Evolutionary conservation across 2,113 vertebrate species (phyloP).

Genomic region (Tautogolabrus adspersus): DNA sequence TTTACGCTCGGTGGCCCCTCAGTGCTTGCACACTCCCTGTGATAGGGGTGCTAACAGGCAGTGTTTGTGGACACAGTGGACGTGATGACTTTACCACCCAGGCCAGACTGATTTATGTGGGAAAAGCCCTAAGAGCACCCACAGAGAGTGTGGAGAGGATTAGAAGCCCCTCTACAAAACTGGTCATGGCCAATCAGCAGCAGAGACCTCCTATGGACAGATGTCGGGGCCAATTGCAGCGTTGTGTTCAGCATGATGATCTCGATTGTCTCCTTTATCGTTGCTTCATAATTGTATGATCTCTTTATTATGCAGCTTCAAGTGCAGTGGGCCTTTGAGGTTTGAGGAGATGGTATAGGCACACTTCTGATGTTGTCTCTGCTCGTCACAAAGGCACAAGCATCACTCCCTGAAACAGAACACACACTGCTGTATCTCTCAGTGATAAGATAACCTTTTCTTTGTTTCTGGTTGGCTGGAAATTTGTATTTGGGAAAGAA

Average conservation of each 20-base stretch:
- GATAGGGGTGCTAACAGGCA: conserved; percentile 75
- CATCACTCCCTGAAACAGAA: conserved; percentile 8
- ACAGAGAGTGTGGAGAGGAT: conserved; percentile 84
- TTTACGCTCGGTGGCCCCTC: conserved; percentile 62
- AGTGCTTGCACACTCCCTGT: conserved; percentile 57
- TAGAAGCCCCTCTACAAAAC: conserved; percentile 77
- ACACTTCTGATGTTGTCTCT: conserved; percentile 12
- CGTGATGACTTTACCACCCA: conserved; percentile 86
- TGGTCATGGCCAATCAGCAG: conserved; percentile 80
- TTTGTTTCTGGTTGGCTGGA: conserved; percentile 29
- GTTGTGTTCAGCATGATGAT: conserved; percentile 33
- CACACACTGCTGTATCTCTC: conserved; percentile 24
- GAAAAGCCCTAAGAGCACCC: conserved; percentile 81
- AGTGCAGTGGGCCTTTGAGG: conserved; percentile 18
- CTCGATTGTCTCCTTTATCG: conserved; percentile 41
- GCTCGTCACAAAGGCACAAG: conserved; percentile 10
- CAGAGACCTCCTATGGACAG: conserved; percentile 72
- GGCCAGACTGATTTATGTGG: conserved; percentile 87
- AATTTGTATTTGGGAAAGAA: conserved; percentile 25
- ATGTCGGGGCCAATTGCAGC: conserved; percentile 75
- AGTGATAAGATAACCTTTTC: conserved; percentile 55
- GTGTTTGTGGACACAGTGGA: conserved; percentile 77
- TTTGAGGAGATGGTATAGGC: conserved; percentile 21
- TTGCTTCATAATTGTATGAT: conserved; percentile 46
- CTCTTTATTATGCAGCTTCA: conserved; percentile 43